Percentiles rank a stretch among this genome's conserved stretches.
These are phyloP conservation scores for Panthera uncia DNA, from an alignment of 2,113 vertebrate genomes.

Conservation along the genomic window DNA sequence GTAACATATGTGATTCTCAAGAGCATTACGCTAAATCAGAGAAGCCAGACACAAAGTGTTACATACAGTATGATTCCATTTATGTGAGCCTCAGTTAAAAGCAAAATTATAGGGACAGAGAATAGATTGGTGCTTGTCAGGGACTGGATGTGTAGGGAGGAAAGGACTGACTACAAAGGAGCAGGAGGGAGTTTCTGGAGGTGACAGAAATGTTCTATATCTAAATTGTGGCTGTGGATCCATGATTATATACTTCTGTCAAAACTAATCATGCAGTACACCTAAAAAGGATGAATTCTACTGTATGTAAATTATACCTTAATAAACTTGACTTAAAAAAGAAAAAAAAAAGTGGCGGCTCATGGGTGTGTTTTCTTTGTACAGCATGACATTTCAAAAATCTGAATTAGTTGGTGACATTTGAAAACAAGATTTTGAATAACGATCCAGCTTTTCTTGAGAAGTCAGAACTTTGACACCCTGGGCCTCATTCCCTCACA, in stretches of 20 bases:
- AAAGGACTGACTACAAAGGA: not conserved
- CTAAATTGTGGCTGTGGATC: not conserved
- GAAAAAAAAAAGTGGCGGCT: not conserved
- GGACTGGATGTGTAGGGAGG: not conserved
- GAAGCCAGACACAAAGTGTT: not conserved
- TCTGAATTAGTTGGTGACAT: conserved; percentile 39
- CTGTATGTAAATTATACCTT: conserved; percentile 7
- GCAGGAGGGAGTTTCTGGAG: not conserved
- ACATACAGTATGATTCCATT: not conserved
- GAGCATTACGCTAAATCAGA: not conserved
- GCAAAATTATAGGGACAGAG: not conserved
- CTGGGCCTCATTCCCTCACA: not conserved
- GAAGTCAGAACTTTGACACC: not conserved
- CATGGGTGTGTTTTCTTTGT: not conserved
- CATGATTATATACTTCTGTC: not conserved
- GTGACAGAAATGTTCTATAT: not conserved
- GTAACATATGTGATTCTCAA: not conserved
- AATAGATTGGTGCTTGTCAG: not conserved
- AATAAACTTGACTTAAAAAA: conserved; percentile 45
- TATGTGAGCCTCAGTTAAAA: not conserved
- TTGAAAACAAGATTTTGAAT: conserved; percentile 46
- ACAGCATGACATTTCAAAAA: conserved; percentile 50
- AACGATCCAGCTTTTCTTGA: conserved; percentile 22
- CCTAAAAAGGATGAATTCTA: not conserved
- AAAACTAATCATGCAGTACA: not conserved